Evolutionary conservation across 2,113 vertebrate genomes (phyloP).

Genomic region (Ancistrus triradiatus): DNA sequence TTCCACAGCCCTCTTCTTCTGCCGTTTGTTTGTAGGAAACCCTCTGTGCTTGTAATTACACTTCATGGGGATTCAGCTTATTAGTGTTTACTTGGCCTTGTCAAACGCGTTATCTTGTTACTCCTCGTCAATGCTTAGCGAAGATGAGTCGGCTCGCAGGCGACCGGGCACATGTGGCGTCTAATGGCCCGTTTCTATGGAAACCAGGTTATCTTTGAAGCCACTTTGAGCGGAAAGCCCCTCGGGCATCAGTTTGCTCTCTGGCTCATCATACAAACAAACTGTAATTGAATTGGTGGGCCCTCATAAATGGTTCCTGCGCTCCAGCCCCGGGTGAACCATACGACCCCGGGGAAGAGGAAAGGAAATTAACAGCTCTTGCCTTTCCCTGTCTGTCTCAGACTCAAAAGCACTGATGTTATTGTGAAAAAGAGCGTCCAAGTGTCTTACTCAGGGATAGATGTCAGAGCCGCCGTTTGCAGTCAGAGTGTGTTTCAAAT

Average conservation of each 20-base stretch:
- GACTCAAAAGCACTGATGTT: background rate
- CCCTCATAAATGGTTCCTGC: constrained; percentile 36
- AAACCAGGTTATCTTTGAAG: constrained; percentile 62
- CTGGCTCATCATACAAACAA: constrained; percentile 54
- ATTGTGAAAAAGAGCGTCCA: too few species aligned
- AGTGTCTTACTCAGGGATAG: too few species aligned
- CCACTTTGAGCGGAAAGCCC: constrained; percentile 44
- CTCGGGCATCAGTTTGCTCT: constrained; percentile 48
- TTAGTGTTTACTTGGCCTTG: background rate
- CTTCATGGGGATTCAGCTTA: background rate
- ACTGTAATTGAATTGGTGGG: constrained; percentile 54
- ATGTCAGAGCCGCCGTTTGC: too few species aligned
- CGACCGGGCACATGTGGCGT: constrained; percentile 30
- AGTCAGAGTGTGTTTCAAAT: too few species aligned
- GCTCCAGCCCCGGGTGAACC: background rate
- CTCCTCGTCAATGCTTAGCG: constrained; percentile 36
- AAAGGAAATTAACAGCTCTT: constrained; percentile 5
- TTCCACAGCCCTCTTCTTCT: background rate
- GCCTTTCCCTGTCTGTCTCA: constrained; percentile 11
- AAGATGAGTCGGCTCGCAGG: constrained; percentile 21
- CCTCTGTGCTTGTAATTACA: too few species aligned
- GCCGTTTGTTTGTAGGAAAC: background rate
- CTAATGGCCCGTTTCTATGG: constrained; percentile 66
- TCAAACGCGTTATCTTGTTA: constrained; percentile 3
- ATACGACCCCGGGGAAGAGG: background rate